Base-by-base conservation (phyloP, 2,888 invertebrate genomes). In the Cerastis rubricosa region DNA sequence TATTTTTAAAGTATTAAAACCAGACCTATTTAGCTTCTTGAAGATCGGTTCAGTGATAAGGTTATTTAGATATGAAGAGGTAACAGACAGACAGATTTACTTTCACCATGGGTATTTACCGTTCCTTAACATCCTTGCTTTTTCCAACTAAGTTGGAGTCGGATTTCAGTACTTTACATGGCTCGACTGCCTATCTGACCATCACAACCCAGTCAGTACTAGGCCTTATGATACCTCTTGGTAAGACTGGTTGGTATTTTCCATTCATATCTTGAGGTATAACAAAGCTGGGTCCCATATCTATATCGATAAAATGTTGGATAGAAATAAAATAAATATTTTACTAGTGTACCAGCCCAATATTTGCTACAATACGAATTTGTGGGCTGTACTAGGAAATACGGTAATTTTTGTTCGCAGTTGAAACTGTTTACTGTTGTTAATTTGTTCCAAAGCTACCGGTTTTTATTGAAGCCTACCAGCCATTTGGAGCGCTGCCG, bases 401-500 rank as follows among this genome's bases (percentile, higher is more conserved):
- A 40, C 35, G 43, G 7, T 43, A 51, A 12, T 59, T 74, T 81
- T 65, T 35, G 43, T 40, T 35, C 43, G 7, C 65, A 67, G 43
- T 71, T 49, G 61, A 14, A 40, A 57, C 66, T 43, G 35, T 78
- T 84, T 80, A 69, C 72, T 14, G 69, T 40, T 14, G 69, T 40
- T 43, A 45, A 71, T 84, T 81, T 74, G 63, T 51, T 45, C 2
- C 49, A 66, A 63, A 67, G 54, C 45, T 57, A 14, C 49, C 35
- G 19, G 61, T 84, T 74, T 83, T 67, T 84, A 70, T 84, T 74
- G 49, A 45, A 84, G n/a, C 29, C 49, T 11, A 29, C 29, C 63
- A n/a, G 49, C 17, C 63, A 40, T 59, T 81, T 84, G 81, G 85
- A 70, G 63, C 57, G 29, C 17, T 51, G 81, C 81, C 85, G 80